Percentiles rank a stretch among this genome's conserved stretches.
Conservation (phyloP, 2,113 vertebrate species). For the Capra hircus region DNA sequence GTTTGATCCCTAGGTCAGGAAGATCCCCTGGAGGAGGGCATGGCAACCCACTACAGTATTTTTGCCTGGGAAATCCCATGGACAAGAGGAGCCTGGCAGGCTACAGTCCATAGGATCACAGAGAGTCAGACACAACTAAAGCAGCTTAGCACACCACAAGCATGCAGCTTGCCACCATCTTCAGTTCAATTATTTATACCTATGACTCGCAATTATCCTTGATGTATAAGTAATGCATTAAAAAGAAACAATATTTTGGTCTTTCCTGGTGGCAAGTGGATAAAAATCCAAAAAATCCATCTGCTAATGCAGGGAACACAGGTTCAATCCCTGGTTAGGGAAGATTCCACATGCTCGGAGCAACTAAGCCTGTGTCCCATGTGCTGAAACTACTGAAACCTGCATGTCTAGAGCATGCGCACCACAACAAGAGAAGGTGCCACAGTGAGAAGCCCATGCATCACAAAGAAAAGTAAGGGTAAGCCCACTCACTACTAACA, state of each 20-base stretch:
- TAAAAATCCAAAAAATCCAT: neutral
- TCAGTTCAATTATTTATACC: neutral
- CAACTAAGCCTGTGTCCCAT: neutral
- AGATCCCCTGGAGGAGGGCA: neutral
- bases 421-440: neutral
- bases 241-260: neutral
- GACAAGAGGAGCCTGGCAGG: neutral
- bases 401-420: accelerated
- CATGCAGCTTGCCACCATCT: neutral
- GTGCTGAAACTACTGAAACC: neutral
- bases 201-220: neutral
- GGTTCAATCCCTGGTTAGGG: neutral
- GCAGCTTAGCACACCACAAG: neutral
- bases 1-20: neutral
- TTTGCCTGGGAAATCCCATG: neutral
- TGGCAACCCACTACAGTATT: neutral
- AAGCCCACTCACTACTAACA: neutral
- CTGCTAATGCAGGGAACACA: neutral
- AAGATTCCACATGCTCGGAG: neutral
- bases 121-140: neutral
- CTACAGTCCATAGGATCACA: neutral
- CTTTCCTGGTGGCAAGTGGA: neutral
- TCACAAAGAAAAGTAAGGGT: neutral
- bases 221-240: neutral
- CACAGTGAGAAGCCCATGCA: neutral